Conservation (phyloP, 2,888 invertebrate species). For the Allacma fusca region DNA sequence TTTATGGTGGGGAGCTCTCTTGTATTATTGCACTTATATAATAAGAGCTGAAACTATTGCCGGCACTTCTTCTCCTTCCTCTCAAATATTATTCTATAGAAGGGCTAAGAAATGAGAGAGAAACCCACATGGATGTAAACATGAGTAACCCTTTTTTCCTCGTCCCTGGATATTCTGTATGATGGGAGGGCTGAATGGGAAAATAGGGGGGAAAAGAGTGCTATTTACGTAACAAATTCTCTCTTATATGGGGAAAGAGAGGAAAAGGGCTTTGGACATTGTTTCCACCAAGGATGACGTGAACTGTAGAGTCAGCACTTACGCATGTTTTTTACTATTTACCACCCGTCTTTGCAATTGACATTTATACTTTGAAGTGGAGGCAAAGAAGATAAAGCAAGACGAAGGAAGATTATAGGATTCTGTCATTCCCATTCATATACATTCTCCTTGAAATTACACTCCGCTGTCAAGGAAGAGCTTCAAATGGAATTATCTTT, state of each 20-base stretch:
- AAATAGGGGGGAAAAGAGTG: neutral
- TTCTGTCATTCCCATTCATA: neutral
- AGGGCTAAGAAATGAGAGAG: neutral
- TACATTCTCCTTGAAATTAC: too few relatives aligned
- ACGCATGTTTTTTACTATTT: constrained; percentile 17
- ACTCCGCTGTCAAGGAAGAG: too few relatives aligned
- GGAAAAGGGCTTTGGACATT: neutral
- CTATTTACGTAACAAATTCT: neutral
- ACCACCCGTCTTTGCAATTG: constrained; percentile 15
- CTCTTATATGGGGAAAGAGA: neutral
- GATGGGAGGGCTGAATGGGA: neutral
- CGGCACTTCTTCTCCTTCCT: neutral
- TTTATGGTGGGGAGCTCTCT: constrained; percentile 21
- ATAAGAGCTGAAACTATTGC: neutral
- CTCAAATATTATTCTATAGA: neutral
- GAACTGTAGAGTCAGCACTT: neutral
- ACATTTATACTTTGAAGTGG: constrained; percentile 18
- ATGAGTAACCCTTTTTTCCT: constrained; percentile 17
- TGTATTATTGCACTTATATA: constrained; percentile 7
- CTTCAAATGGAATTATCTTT: too few relatives aligned
- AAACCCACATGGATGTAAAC: constrained; percentile 10
- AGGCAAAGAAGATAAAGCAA: neutral
- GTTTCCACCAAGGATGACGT: neutral
- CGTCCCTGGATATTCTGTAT: neutral
- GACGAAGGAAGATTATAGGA: too few relatives aligned